Evolutionary conservation across 2,888 invertebrate genomes (phyloP).

Genomic region (Trichogramma evanescens): DNA sequence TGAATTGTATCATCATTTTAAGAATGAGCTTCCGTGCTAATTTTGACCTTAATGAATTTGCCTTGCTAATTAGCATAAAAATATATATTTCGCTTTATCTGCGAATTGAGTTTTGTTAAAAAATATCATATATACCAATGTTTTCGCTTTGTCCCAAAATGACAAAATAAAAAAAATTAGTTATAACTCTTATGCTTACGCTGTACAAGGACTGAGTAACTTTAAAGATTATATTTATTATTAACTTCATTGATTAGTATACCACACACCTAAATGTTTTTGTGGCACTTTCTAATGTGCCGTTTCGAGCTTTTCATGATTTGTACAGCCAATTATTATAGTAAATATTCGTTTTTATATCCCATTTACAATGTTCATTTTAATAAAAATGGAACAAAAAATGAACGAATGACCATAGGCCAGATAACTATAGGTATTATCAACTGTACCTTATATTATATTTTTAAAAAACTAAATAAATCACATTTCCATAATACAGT

Average conservation of each 20-base stretch:
- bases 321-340: slow-evolving; percentile 21
- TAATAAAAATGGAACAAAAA: slow-evolving; percentile 15
- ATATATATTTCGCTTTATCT: slow-evolving; percentile 9
- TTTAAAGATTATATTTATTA: slow-evolving; percentile 5
- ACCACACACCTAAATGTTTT: slow-evolving; percentile 8
- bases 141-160: slow-evolving; percentile 7
- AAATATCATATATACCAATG: slow-evolving; percentile 1
- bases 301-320: slow-evolving; percentile 15
- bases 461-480: slow-evolving; percentile 20
- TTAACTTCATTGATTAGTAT: neutral
- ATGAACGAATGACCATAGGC: neutral
- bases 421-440: too few relatives aligned
- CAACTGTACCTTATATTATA: slow-evolving; percentile 4
- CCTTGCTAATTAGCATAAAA: slow-evolving; percentile 11
- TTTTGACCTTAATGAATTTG: slow-evolving; percentile 3
- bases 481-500: slow-evolving; percentile 19
- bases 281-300: slow-evolving; percentile 8
- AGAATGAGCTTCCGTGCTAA: slow-evolving; percentile 13
- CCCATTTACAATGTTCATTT: slow-evolving; percentile 14
- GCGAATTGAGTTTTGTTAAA: slow-evolving; percentile 10
- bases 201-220: slow-evolving; percentile 18
- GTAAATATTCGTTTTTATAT: slow-evolving; percentile 22
- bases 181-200: slow-evolving; percentile 6
- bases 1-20: neutral
- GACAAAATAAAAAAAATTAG: neutral